Evolutionary conservation across 2,797 vertebrate species (phyloP).

Genomic region (Pygocentrus nattereri): DNA sequence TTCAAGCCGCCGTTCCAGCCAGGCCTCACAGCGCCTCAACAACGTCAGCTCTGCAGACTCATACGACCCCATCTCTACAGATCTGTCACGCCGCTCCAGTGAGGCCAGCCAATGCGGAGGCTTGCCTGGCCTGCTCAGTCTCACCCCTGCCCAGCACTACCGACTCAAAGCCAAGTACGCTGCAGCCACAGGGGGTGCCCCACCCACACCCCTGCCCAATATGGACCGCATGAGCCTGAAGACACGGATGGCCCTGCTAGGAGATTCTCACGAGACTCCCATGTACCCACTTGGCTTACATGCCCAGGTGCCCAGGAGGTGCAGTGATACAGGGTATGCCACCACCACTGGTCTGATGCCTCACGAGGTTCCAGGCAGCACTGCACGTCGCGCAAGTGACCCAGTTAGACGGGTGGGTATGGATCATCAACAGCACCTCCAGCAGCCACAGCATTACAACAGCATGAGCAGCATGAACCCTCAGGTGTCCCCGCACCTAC

Average conservation of each 20-base stretch:
- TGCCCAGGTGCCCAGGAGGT: conserved; percentile 74
- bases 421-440: conserved; percentile 68
- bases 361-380: conserved; percentile 77
- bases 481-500: conserved; percentile 4
- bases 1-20: conserved; percentile 92
- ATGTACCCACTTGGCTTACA: conserved; percentile 30
- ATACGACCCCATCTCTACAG: conserved; percentile 93
- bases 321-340: conserved; percentile 77
- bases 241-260: conserved; percentile 75
- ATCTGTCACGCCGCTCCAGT: conserved; percentile 91
- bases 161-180: conserved; percentile 88
- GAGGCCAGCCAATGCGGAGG: conserved; percentile 88
- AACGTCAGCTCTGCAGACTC: conserved; percentile 89
- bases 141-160: conserved; percentile 92
- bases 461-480: conserved; percentile 80
- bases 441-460: conserved; percentile 84
- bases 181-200: conserved; percentile 88
- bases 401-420: conserved; percentile 77
- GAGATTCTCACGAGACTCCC: conserved; percentile 72
- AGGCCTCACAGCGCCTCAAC: conserved; percentile 81
- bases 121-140: conserved; percentile 77
- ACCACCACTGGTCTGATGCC: conserved; percentile 75
- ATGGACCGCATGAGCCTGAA: conserved; percentile 84
- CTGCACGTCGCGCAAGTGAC: conserved; percentile 85
- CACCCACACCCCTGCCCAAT: conserved; percentile 87